These are phyloP conservation scores for Phasia obesa DNA, from an alignment of 2,888 invertebrate genomes.

Conservation along the genomic window DNA sequence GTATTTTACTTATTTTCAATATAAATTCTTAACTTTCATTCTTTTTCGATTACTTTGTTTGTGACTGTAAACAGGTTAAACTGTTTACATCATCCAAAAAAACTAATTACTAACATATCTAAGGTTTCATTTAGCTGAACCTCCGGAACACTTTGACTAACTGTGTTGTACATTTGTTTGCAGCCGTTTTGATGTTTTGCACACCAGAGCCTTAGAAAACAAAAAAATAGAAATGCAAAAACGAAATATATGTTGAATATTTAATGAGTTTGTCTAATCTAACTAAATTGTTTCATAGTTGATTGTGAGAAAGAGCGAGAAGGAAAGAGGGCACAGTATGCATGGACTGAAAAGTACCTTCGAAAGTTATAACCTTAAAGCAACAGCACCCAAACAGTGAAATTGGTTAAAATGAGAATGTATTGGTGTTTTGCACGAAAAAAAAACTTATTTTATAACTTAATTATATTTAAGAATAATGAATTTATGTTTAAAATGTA, in stretches of 20 bases:
- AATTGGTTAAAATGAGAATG: too few species aligned
- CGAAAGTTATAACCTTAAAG: too few species aligned
- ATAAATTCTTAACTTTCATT: neutral
- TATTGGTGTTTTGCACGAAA: too few species aligned
- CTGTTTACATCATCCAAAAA: neutral
- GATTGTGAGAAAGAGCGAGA: slow-evolving; percentile 7
- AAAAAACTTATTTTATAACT: too few species aligned
- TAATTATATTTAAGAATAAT: too few species aligned
- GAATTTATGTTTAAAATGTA: too few species aligned
- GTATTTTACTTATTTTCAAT: too few species aligned
- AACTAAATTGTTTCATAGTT: slow-evolving; percentile 44
- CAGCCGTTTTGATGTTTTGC: slow-evolving; percentile 32
- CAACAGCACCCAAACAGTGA: too few species aligned
- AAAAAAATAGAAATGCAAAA: slow-evolving; percentile 35
- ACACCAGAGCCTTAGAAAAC: neutral
- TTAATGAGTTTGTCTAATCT: slow-evolving; percentile 63
- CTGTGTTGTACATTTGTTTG: slow-evolving; percentile 18
- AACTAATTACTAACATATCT: slow-evolving; percentile 11
- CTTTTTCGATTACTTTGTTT: neutral
- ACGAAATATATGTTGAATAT: slow-evolving; percentile 44
- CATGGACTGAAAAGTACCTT: too few species aligned
- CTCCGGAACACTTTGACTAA: slow-evolving; percentile 32
- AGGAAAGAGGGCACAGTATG: neutral
- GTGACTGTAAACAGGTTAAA: too few species aligned
- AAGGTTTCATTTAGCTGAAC: slow-evolving; percentile 39